Conservation (phyloP, 2,113 vertebrate genomes). For the Sphyrna mokarran region DNA sequence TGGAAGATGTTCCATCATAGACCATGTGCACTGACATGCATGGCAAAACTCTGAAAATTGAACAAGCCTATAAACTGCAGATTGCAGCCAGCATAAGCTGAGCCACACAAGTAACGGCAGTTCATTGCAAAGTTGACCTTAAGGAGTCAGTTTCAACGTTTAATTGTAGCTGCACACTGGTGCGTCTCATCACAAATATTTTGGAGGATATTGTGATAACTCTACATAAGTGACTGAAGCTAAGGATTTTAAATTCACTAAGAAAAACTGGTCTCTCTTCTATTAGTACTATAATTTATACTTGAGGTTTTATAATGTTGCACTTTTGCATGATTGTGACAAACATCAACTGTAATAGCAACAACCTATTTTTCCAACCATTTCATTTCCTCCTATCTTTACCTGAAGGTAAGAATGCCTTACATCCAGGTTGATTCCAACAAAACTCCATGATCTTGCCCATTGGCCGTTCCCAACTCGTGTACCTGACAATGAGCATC, state of each 20-base stretch:
- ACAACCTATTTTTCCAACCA: background rate
- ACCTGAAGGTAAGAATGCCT: background rate
- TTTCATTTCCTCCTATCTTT: background rate
- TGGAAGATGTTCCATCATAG: background rate
- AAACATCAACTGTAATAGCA: background rate
- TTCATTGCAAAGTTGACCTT: background rate
- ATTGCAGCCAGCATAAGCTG: background rate
- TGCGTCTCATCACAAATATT: background rate
- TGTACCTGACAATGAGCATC: background rate
- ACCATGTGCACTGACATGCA: background rate
- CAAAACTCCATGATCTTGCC: background rate
- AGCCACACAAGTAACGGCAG: background rate
- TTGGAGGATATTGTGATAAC: background rate
- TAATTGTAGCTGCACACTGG: background rate
- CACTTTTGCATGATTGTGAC: background rate
- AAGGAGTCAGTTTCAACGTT: background rate
- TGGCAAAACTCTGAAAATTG: background rate
- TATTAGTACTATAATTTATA: background rate
- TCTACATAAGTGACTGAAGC: background rate
- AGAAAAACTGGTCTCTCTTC: background rate
- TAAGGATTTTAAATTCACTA: background rate
- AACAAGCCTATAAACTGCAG: background rate
- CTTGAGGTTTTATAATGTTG: background rate
- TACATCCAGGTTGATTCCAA: background rate
- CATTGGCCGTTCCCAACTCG: background rate